Evolutionary conservation across 2,113 vertebrate genomes (phyloP).

Genomic region (Pitta sordida): DNA sequence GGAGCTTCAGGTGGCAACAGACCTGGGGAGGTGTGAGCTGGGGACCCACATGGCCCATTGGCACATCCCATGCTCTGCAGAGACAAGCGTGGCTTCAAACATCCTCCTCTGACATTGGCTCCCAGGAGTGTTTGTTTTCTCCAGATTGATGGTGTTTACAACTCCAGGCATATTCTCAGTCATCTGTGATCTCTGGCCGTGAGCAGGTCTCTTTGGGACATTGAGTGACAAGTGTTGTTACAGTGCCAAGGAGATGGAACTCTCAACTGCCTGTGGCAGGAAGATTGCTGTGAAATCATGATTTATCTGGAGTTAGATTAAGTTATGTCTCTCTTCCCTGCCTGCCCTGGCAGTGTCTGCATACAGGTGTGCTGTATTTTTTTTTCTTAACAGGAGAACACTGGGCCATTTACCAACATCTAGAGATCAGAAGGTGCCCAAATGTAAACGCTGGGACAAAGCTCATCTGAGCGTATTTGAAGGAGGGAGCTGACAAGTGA

Average conservation of each 20-base stretch:
- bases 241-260: conserved; percentile 30
- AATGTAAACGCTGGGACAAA: neutral
- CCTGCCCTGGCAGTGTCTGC: neutral
- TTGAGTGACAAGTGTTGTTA: conserved; percentile 5
- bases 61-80: neutral
- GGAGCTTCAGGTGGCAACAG: neutral
- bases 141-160: conserved; percentile 20
- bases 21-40: accelerated
- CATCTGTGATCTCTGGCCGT: neutral
- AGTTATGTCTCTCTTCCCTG: neutral
- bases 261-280: neutral
- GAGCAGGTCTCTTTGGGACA: neutral
- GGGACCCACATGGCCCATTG: accelerated
- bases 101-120: neutral
- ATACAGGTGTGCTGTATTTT: conserved; percentile 4
- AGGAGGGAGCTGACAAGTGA: neutral
- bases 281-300: neutral
- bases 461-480: neutral
- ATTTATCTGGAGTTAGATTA: conserved; percentile 16
- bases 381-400: neutral
- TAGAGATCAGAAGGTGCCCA: neutral
- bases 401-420: neutral
- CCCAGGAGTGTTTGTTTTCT: neutral
- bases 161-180: neutral
- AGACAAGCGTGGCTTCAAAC: accelerated